A percentile compares a stretch with the other conserved stretches of the same genome.
These are phyloP conservation scores for Vollenhovia emeryi DNA, from an alignment of 1,140 invertebrate species.

Conservation along the genomic window DNA sequence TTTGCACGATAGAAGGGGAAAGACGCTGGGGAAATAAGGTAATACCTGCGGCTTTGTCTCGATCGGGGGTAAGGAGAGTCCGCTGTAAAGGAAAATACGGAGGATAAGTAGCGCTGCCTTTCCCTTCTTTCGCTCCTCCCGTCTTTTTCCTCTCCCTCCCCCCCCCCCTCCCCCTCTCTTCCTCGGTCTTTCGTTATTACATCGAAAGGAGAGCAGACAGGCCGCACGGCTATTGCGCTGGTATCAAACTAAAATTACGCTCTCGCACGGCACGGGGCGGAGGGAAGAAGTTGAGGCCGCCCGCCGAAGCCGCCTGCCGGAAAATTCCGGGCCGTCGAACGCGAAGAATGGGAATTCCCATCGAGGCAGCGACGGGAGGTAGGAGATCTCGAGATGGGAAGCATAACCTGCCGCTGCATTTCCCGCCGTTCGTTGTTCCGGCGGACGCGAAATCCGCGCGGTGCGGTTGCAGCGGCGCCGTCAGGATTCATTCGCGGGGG, in stretches of 20 bases:
- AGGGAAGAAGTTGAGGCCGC: conserved; percentile 64
- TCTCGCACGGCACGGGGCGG: conserved; percentile 52
- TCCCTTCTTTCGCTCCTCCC: background rate
- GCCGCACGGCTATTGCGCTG: conserved; percentile 56
- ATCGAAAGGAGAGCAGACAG: conserved; percentile 49
- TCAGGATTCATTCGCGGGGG: conserved; percentile 54
- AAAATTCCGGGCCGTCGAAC: conserved; percentile 74
- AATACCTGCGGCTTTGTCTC: conserved; percentile 79
- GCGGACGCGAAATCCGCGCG: conserved; percentile 65
- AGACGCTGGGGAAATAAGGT: conserved; percentile 80
- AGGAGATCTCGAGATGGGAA: conserved; percentile 68
- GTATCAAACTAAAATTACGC: conserved; percentile 76
- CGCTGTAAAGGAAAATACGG: conserved; percentile 66
- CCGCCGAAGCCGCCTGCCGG: conserved; percentile 60
- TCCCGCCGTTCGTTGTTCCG: conserved; percentile 69
- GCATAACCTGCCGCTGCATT: conserved; percentile 70
- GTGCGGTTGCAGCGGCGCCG: conserved; percentile 38
- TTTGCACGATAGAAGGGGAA: conserved; percentile 75
- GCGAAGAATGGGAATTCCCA: conserved; percentile 72
- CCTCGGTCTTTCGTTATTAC: conserved; percentile 53
- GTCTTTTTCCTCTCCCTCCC: background rate
- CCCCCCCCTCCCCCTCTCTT: background rate
- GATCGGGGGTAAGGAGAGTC: conserved; percentile 72
- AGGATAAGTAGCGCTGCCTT: conserved; percentile 51
- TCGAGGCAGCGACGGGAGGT: conserved; percentile 60